Evolutionary conservation across 2,797 vertebrate genomes (phyloP).

Genomic region (Mormyrus proboscirostris): DNA sequence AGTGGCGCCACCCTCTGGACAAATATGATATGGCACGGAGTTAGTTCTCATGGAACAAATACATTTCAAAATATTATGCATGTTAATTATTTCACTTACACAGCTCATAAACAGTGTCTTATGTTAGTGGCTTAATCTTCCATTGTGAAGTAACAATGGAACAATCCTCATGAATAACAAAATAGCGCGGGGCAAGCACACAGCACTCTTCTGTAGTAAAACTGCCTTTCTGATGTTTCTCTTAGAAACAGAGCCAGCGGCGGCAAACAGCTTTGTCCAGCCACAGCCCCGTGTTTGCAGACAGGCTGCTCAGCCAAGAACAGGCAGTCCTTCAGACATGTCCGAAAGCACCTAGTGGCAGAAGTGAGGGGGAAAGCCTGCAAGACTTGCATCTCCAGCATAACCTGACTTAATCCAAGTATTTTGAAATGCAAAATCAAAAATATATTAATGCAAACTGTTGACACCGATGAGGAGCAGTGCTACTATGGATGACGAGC

Average conservation of each 20-base stretch:
- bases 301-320: constrained; percentile 34
- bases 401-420: background rate
- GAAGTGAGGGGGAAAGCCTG: background rate
- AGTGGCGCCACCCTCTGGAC: background rate
- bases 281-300: constrained; percentile 22
- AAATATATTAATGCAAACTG: background rate
- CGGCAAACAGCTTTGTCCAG: constrained; percentile 18
- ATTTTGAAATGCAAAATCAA: background rate
- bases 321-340: constrained; percentile 27
- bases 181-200: background rate
- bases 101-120: background rate
- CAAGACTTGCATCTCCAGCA: background rate
- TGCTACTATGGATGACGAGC: background rate
- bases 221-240: constrained; percentile 19
- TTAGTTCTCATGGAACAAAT: background rate
- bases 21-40: background rate
- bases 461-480: background rate
- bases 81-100: background rate
- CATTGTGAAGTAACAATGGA: background rate
- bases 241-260: constrained; percentile 19
- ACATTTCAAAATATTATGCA: background rate
- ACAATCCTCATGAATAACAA: background rate
- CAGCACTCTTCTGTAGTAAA: background rate
- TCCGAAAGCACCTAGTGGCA: constrained; percentile 18
- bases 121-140: background rate